A percentile compares a stretch with the other conserved stretches of the same genome.
Evolutionary conservation across 2,888 invertebrate genomes (phyloP).

Genomic region (Eustalomyia histrio): DNA sequence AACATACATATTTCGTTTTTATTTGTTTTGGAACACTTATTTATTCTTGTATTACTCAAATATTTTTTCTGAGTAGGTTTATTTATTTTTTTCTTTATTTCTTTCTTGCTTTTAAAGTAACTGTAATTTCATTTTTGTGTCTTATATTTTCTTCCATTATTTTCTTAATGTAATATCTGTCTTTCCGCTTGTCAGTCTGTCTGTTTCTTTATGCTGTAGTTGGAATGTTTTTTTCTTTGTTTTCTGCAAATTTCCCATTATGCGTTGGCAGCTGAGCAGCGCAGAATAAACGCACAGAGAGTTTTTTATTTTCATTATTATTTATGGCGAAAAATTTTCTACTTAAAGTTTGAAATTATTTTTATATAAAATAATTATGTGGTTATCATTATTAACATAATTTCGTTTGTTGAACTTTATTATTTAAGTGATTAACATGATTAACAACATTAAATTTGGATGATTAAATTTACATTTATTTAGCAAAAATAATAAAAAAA

Average conservation of each 20-base stretch:
- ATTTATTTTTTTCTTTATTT: background rate
- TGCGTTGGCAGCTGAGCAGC: background rate
- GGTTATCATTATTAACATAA: slow-evolving; percentile 24
- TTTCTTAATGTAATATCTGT: slow-evolving; percentile 26
- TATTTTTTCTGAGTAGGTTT: background rate
- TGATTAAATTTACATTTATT: no score
- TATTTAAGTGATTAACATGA: slow-evolving; percentile 39
- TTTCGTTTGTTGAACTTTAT: slow-evolving; percentile 26
- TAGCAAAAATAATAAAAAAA: no score
- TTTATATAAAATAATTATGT: slow-evolving; percentile 24
- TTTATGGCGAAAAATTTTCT: slow-evolving; percentile 35
- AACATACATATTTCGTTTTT: background rate
- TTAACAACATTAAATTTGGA: background rate
- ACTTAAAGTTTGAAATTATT: slow-evolving; percentile 19
- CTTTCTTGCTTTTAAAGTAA: slow-evolving; percentile 31
- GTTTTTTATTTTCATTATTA: slow-evolving; percentile 22
- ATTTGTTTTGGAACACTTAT: slow-evolving; percentile 1
- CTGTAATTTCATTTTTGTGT: slow-evolving; percentile 33
- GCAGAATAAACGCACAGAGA: background rate
- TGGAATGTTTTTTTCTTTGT: no score
- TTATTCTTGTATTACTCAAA: background rate
- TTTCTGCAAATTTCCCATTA: background rate
- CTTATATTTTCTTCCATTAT: slow-evolving; percentile 30
- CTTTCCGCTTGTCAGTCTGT: background rate
- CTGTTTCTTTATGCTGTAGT: background rate